phyloP scores from a whole-genome alignment of 2,888 invertebrate species.

The Drosophila anomalata region DNA sequence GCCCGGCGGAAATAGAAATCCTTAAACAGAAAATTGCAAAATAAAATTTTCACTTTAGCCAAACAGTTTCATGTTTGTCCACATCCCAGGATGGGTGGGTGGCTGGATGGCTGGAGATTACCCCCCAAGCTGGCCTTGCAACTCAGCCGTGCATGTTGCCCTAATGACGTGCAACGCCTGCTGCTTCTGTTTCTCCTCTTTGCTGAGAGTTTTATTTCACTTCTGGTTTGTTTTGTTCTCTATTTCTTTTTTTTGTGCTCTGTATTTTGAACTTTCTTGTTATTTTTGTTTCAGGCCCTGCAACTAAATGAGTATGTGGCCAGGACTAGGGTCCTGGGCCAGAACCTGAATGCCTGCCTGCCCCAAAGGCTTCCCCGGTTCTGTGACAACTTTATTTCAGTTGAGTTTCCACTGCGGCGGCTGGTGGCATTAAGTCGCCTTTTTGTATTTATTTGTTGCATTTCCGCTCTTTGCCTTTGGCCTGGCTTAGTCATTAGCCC shows the following conservation, averaged over 20 bases:
- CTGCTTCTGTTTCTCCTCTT: conserved; percentile 11
- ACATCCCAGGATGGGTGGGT: conserved; percentile 24
- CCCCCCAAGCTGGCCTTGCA: conserved; percentile 38
- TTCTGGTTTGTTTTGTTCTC: conserved; percentile 32
- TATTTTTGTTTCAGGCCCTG: conserved; percentile 31
- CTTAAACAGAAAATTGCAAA: conserved; percentile 70
- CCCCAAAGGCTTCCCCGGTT: conserved; percentile 38
- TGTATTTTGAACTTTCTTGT: not conserved
- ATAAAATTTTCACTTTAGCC: conserved; percentile 75
- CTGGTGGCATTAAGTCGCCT: conserved; percentile 60
- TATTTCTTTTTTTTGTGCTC: conserved; percentile 2
- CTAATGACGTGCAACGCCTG: conserved; percentile 72
- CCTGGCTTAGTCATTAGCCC: conserved; percentile 65
- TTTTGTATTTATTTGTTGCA: conserved; percentile 70
- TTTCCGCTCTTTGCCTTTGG: conserved; percentile 55
- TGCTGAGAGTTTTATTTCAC: conserved; percentile 50
- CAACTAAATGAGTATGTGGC: conserved; percentile 67
- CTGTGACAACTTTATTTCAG: conserved; percentile 72
- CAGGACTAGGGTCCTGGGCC: conserved; percentile 27
- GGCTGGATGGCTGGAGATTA: conserved; percentile 2
- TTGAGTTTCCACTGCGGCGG: conserved; percentile 44
- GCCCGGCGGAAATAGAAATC: conserved; percentile 72
- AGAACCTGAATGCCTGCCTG: conserved; percentile 21
- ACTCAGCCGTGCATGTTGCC: conserved; percentile 65
- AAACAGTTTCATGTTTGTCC: conserved; percentile 57